Percentiles rank a stretch among this genome's conserved stretches.
These are phyloP conservation scores for Willisornis vidua DNA, from an alignment of 2,113 vertebrate genomes.

Conservation along the genomic window DNA sequence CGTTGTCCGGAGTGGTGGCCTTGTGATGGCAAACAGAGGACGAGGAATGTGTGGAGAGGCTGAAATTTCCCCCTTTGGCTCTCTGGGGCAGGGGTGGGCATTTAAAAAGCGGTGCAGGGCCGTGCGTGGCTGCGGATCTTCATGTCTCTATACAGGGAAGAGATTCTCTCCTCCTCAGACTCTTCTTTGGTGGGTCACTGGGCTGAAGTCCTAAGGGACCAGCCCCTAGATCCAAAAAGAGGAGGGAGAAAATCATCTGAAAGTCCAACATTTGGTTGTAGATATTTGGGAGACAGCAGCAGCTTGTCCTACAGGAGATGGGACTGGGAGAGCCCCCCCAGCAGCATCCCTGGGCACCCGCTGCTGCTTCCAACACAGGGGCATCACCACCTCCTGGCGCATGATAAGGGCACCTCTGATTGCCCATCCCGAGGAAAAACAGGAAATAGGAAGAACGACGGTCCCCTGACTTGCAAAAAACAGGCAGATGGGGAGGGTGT, in stretches of 20 bases:
- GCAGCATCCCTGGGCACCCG: background rate
- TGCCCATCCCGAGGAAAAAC: background rate
- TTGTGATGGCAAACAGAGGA: fast-evolving
- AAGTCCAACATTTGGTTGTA: background rate
- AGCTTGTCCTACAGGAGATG: background rate
- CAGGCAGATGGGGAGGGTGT: background rate
- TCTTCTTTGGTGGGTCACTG: background rate
- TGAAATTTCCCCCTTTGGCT: background rate
- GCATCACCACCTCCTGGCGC: background rate
- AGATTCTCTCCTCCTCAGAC: background rate
- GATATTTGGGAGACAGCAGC: background rate
- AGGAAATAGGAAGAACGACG: background rate
- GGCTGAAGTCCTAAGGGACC: background rate
- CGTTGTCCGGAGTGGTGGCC: background rate
- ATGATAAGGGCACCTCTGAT: fast-evolving
- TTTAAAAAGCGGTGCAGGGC: background rate
- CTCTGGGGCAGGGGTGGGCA: background rate
- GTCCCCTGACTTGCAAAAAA: background rate
- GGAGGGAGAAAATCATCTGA: background rate
- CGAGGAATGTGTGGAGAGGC: background rate
- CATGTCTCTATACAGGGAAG: fast-evolving
- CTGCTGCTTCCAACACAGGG: background rate
- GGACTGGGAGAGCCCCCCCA: background rate
- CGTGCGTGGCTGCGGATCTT: background rate
- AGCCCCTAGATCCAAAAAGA: background rate